A percentile compares a stretch with the other conserved stretches of the same genome.
These are phyloP conservation scores for Trachythela sp. DNA, from an alignment of 64 coral and sea anemone species.

Conservation along the genomic window DNA sequence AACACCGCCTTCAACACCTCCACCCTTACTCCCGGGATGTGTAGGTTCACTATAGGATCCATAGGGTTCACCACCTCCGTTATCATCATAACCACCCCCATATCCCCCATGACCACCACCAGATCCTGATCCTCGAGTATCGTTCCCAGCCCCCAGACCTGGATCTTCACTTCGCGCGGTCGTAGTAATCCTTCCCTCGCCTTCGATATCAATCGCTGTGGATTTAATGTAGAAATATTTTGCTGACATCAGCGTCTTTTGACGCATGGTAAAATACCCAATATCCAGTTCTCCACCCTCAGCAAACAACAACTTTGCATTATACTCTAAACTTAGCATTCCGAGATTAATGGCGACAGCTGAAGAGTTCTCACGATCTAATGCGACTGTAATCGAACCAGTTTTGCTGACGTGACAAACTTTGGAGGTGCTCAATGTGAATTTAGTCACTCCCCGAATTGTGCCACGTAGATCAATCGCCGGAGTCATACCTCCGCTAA, in stretches of 20 bases:
- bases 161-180: slow-evolving; percentile 28
- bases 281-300: slow-evolving; percentile 50
- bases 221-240: slow-evolving; percentile 56
- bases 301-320: slow-evolving; percentile 58
- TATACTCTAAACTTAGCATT: slow-evolving; percentile 65
- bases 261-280: slow-evolving; percentile 69
- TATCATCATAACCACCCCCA: slow-evolving; percentile 60
- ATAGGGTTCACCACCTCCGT: slow-evolving; percentile 62
- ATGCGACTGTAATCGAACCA: slow-evolving; percentile 34
- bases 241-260: slow-evolving; percentile 64
- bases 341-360: slow-evolving; percentile 42
- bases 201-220: slow-evolving; percentile 66
- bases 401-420: background rate
- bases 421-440: slow-evolving; percentile 47
- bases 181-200: slow-evolving; percentile 59
- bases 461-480: slow-evolving; percentile 66
- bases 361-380: background rate
- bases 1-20: slow-evolving; percentile 44
- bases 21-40: slow-evolving; percentile 87
- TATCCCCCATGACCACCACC: slow-evolving; percentile 87
- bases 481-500: slow-evolving; percentile 66
- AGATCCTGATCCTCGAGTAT: slow-evolving; percentile 45
- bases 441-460: slow-evolving; percentile 84
- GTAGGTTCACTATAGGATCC: slow-evolving; percentile 78
- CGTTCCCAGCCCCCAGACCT: slow-evolving; percentile 52